Base-by-base conservation (phyloP, 1,140 invertebrate genomes). In the Pseudobourletiella spinata region DNA sequence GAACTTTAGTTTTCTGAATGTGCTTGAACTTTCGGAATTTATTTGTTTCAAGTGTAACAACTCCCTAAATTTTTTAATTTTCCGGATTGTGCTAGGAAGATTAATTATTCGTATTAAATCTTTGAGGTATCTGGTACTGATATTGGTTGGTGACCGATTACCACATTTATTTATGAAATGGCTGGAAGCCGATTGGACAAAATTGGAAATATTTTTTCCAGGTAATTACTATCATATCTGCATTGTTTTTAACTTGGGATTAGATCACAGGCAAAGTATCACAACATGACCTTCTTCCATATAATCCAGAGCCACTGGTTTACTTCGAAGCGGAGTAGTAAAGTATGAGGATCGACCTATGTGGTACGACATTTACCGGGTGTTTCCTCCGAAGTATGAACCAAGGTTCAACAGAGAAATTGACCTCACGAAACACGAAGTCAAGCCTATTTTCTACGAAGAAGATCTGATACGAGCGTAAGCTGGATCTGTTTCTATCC, bases 321-420 rank as follows among this genome's bases (percentile, higher is more conserved):
- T 96, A 25, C 69, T 95, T 1, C 79, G 81, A 64, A 80, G 84
- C 22, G 85, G 85, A 46, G 89, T 84, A 3, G 77, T 94, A 71
- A 84, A 82, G 72, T 74, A 82, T 25, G 81, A 86, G 70, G 88
- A 94, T 67, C 79, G 83, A 64, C 91, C 92, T 2, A 46, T 95
- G n/a, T 95, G 92, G 91, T 91, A 86, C 73, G 86, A 91, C 74
- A 74, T 95, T 18, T 93, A 93, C 72, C 81, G 84, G 76, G 81
- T 84, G 14, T 92, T 91, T 77, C 91, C 91, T 6, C 92, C 93
- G 2, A 83, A 84, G 66, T 73, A 81, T 43, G 59, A 63, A 71
- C 92, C 91, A 8, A 75, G 75, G 39, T 89, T 78, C 76, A 81
- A 85, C 48, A 78, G 86, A 26, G 76, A 79, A 30, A 76, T 81